These are phyloP conservation scores for Eretmochelys imbricata DNA, from an alignment of 2,113 vertebrate species.

Conservation along the genomic window DNA sequence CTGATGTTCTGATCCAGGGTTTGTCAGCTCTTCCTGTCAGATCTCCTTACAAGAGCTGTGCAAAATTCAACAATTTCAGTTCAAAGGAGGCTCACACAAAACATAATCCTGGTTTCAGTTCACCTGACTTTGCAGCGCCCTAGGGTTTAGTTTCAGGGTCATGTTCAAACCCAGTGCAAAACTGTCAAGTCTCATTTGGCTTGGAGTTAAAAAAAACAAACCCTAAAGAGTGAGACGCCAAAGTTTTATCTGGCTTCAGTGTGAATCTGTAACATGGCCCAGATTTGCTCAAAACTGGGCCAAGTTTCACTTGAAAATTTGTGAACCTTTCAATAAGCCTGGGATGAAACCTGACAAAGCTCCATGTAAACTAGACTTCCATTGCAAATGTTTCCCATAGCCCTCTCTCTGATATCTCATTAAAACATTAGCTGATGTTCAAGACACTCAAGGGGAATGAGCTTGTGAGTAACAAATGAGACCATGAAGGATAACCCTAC, in stretches of 20 bases:
- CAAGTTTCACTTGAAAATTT: background rate
- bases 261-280: background rate
- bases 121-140: background rate
- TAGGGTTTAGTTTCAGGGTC: background rate
- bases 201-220: background rate
- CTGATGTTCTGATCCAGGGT: background rate
- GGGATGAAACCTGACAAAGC: background rate
- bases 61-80: background rate
- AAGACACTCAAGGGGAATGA: background rate
- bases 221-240: fast-evolving
- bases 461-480: background rate
- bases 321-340: background rate
- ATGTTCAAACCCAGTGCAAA: background rate
- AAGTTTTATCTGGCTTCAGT: background rate
- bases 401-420: background rate
- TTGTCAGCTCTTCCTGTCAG: background rate
- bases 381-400: background rate
- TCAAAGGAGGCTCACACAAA: background rate
- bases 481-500: background rate
- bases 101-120: background rate
- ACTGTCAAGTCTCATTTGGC: background rate
- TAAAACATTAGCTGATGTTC: background rate
- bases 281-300: background rate
- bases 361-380: background rate
- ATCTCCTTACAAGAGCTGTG: background rate